phyloP scores from a whole-genome alignment of 2,113 vertebrate genomes.

The Panthera leo region DNA sequence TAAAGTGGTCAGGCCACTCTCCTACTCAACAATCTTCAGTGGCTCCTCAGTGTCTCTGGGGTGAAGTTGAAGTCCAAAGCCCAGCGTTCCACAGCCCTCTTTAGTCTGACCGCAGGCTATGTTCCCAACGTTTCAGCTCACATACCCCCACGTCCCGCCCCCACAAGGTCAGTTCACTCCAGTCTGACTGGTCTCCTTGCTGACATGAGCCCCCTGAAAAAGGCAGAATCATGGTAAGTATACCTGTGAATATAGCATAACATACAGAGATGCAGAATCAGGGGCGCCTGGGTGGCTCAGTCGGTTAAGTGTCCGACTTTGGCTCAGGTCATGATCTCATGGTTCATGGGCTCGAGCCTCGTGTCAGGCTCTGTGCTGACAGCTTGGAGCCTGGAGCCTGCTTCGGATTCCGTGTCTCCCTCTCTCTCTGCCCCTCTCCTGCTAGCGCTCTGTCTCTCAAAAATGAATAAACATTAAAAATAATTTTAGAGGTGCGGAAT shows the following conservation, averaged over 20 bases:
- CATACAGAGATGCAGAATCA: neutral
- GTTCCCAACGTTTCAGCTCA: neutral
- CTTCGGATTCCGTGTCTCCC: no score
- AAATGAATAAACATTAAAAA: no score
- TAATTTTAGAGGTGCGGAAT: neutral
- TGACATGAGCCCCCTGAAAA: neutral
- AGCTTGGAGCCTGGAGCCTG: no score
- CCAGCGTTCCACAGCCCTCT: accelerated
- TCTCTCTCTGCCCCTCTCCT: no score
- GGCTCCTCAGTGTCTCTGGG: neutral
- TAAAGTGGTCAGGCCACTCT: neutral
- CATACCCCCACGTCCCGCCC: neutral
- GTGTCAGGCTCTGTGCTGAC: no score
- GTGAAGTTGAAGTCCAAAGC: neutral
- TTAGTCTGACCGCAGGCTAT: neutral
- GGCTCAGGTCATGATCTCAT: no score
- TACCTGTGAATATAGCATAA: neutral
- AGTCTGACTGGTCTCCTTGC: neutral
- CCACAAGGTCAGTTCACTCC: neutral
- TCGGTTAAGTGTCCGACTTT: no score
- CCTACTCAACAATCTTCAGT: neutral
- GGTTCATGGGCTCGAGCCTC: no score
- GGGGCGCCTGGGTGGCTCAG: no score
- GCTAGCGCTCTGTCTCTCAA: no score
- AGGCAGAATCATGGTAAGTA: neutral